Evolutionary conservation across 2,113 vertebrate genomes (phyloP).

Genomic region (Ginglymostoma cirratum): DNA sequence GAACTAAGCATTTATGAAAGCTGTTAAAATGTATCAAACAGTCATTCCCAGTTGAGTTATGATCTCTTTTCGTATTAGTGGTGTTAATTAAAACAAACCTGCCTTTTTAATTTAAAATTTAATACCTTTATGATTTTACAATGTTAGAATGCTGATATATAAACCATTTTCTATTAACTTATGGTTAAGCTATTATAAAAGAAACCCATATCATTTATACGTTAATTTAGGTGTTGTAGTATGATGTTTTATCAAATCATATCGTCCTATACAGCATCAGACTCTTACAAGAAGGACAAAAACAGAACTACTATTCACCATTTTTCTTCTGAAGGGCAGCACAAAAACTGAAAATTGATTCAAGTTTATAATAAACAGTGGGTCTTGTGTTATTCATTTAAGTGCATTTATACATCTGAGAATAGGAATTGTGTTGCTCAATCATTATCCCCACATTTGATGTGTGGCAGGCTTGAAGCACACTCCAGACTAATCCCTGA

Average conservation of each 20-base stretch:
- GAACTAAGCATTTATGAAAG: neutral
- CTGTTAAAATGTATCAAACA: constrained; percentile 10
- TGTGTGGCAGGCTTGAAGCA: neutral
- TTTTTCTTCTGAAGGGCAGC: neutral
- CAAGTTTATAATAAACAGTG: neutral
- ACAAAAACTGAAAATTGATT: neutral
- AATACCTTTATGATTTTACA: constrained; percentile 20
- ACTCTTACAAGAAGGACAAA: neutral
- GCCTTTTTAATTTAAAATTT: neutral
- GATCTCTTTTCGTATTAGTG: neutral
- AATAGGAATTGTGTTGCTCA: neutral
- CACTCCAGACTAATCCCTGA: neutral
- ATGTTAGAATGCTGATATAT: neutral
- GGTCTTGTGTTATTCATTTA: neutral
- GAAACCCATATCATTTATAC: neutral
- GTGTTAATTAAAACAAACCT: constrained; percentile 30
- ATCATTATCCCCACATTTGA: neutral
- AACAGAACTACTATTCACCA: neutral
- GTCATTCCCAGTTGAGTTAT: neutral
- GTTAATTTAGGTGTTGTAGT: neutral
- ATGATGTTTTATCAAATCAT: neutral
- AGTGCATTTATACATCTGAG: neutral
- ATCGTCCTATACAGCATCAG: neutral
- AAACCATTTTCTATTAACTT: constrained; percentile 11
- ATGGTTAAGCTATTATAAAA: neutral